Evolutionary conservation across 2,113 vertebrate species (phyloP).

Genomic region (Colinus virginianus): DNA sequence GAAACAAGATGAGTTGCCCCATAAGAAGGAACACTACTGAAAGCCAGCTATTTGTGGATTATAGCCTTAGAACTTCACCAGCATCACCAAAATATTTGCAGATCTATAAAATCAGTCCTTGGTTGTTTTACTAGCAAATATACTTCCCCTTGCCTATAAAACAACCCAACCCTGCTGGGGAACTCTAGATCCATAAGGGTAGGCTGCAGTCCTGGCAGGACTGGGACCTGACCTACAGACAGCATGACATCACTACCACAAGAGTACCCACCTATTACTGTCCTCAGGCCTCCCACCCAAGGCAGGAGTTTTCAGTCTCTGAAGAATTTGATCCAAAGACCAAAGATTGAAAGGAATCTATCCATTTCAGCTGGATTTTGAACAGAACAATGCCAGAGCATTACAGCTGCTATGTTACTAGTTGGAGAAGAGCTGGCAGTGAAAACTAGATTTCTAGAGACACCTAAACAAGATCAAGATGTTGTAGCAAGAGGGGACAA

Average conservation of each 20-base stretch:
- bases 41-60: neutral
- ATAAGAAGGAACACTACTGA: neutral
- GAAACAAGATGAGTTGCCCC: neutral
- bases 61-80: neutral
- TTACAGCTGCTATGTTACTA: neutral
- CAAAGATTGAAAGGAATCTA: neutral
- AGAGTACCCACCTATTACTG: neutral
- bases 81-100: neutral
- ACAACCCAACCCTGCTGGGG: accelerated
- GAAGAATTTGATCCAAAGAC: neutral
- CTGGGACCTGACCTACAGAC: neutral
- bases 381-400: neutral
- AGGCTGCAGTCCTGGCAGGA: neutral
- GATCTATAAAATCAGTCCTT: neutral
- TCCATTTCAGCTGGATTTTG: neutral
- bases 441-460: neutral
- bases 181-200: neutral
- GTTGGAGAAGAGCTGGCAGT: neutral
- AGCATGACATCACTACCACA: neutral
- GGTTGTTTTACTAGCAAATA: neutral
- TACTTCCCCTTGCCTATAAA: neutral
- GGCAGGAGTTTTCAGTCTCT: neutral
- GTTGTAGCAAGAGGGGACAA: neutral
- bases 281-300: neutral
- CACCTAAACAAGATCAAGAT: neutral